These are phyloP conservation scores for Riparia riparia DNA, from an alignment of 2,113 vertebrate species.

Conservation along the genomic window DNA sequence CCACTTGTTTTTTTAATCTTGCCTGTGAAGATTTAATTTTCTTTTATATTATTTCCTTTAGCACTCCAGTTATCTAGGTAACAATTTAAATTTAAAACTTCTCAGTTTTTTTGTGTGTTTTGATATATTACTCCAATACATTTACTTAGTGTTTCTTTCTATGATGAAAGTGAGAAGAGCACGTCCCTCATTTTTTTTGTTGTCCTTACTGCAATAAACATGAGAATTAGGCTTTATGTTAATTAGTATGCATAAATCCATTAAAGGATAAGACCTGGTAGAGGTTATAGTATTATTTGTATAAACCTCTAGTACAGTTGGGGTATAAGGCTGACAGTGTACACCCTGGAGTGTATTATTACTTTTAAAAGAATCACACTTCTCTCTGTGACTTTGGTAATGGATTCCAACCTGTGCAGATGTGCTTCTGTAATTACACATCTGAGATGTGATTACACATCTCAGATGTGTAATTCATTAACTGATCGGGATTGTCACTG, in stretches of 20 bases:
- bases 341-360: neutral
- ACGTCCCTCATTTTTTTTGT: rapidly evolving
- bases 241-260: neutral
- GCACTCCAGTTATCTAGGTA: neutral
- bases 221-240: neutral
- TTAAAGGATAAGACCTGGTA: neutral
- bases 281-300: neutral
- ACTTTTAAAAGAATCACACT: constrained; percentile 34
- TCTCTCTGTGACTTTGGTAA: constrained; percentile 7
- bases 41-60: neutral
- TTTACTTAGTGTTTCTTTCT: neutral
- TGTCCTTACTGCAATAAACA: neutral
- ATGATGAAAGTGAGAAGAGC: neutral
- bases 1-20: neutral
- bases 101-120: neutral
- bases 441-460: neutral
- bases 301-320: neutral
- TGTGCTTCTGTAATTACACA: constrained; percentile 33
- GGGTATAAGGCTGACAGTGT: neutral
- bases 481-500: neutral
- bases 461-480: neutral
- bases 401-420: constrained; percentile 38
- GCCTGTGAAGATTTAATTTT: neutral
- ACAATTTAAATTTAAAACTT: neutral
- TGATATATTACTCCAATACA: neutral